Percentiles rank a stretch among this genome's conserved stretches.
Evolutionary conservation across 2,113 vertebrate genomes (phyloP).

Genomic region (Plectropomus leopardus): DNA sequence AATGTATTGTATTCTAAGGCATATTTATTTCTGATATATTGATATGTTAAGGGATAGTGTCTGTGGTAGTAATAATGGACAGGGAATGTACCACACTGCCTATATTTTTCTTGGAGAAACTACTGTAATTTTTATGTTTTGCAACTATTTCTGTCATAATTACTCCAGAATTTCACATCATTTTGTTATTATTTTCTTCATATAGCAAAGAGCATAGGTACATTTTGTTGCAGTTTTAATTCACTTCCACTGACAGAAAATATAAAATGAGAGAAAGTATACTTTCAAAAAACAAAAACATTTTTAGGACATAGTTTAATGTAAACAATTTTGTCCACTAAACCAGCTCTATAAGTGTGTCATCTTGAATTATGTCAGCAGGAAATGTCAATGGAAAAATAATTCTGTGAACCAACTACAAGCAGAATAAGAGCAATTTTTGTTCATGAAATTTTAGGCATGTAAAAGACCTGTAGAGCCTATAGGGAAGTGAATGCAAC

Average conservation of each 20-base stretch:
- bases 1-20: not conserved
- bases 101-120: not conserved
- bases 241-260: not conserved
- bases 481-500: not conserved
- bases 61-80: not conserved
- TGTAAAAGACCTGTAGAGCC: not conserved
- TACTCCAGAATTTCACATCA: not conserved
- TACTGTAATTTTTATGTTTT: not conserved
- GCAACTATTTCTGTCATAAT: not conserved
- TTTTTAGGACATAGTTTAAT: not conserved
- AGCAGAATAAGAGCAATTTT: conserved; percentile 3
- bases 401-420: not conserved
- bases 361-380: not conserved
- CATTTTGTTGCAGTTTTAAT: not conserved
- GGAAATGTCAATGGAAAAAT: not conserved
- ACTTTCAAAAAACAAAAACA: not conserved
- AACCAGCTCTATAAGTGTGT: not conserved
- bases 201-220: not conserved
- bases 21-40: not conserved
- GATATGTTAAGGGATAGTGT: not conserved
- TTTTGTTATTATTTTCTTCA: not conserved
- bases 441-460: conserved; percentile 13
- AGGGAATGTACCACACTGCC: not conserved
- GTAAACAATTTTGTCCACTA: not conserved
- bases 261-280: not conserved